Conservation (phyloP, 2,888 invertebrate genomes). For the Noctua comes region DNA sequence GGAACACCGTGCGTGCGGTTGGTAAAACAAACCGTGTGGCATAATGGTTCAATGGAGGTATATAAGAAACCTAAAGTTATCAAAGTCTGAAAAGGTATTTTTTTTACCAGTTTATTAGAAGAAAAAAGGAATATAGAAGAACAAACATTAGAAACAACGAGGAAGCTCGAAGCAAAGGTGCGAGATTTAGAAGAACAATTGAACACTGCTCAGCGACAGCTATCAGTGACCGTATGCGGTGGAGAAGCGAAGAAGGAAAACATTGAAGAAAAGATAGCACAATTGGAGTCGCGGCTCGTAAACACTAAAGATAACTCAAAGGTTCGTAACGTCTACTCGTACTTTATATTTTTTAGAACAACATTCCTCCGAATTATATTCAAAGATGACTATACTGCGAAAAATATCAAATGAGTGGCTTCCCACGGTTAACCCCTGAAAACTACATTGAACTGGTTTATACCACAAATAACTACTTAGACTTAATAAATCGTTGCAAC, state of each 20-base stretch:
- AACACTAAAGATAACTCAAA: slow-evolving; percentile 68
- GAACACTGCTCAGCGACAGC: slow-evolving; percentile 78
- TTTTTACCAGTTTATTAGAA: slow-evolving; percentile 77
- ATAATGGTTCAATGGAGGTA: not conserved
- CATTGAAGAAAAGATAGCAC: slow-evolving; percentile 78
- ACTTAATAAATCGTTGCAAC: not conserved
- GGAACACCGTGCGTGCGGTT: no score
- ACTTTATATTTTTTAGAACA: not conserved
- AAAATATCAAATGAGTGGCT: not conserved
- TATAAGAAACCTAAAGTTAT: not conserved
- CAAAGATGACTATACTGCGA: not conserved
- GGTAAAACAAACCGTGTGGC: no score
- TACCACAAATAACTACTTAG: not conserved
- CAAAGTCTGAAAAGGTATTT: not conserved
- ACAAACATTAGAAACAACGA: slow-evolving; percentile 71
- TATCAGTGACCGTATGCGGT: slow-evolving; percentile 73
- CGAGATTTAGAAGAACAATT: slow-evolving; percentile 79
- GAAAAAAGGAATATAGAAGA: slow-evolving; percentile 81
- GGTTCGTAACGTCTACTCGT: slow-evolving; percentile 19
- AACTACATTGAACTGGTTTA: not conserved
- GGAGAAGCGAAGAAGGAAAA: slow-evolving; percentile 78
- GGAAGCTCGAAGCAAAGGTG: slow-evolving; percentile 74
- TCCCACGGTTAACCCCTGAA: not conserved
- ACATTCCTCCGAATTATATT: not conserved
- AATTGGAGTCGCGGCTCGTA: slow-evolving; percentile 77